These are phyloP conservation scores for Pelecanus crispus DNA, from an alignment of 2,113 vertebrate genomes.

Conservation along the genomic window DNA sequence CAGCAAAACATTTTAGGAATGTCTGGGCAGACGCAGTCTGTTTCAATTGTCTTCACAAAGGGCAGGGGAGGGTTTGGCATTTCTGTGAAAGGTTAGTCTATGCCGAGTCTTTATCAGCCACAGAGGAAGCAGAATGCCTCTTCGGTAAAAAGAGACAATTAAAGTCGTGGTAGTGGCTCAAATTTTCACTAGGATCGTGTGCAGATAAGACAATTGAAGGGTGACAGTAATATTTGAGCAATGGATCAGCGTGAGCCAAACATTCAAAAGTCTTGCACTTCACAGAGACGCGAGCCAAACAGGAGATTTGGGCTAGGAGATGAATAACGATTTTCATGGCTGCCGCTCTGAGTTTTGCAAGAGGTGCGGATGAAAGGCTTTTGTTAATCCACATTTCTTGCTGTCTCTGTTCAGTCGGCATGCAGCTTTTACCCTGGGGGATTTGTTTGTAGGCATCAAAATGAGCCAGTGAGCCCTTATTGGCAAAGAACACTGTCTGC, in stretches of 20 bases:
- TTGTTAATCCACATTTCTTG: neutral
- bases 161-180: neutral
- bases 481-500: neutral
- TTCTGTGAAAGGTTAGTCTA: conserved; percentile 40
- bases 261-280: neutral
- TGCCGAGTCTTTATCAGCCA: neutral
- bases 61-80: conserved; percentile 54
- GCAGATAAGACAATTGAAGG: neutral
- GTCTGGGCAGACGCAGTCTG: neutral
- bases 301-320: neutral
- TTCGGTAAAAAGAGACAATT: neutral
- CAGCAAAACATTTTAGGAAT: neutral
- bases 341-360: neutral
- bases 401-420: neutral
- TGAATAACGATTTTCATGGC: neutral
- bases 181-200: neutral
- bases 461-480: neutral
- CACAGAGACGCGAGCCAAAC: neutral
- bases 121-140: neutral
- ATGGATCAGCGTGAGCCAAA: neutral
- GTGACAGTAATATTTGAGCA: neutral
- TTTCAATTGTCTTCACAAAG: conserved; percentile 27
- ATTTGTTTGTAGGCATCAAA: neutral
- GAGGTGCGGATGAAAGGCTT: conserved; percentile 32
- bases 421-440: neutral